Conservation (phyloP, 1,140 invertebrate species). For the Trichonephila inaurata region DNA sequence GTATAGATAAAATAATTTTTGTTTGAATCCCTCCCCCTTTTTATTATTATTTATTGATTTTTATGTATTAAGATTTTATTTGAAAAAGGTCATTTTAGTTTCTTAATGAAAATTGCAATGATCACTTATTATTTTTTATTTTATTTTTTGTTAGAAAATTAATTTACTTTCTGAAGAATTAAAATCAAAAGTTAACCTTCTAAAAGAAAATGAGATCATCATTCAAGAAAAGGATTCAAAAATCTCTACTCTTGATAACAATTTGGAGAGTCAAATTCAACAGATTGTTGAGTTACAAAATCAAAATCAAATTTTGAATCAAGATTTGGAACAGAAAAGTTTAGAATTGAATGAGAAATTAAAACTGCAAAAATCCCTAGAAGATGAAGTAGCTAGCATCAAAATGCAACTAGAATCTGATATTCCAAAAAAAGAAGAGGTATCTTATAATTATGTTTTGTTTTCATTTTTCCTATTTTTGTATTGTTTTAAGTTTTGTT, state of each 20-base stretch:
- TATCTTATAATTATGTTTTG: neutral
- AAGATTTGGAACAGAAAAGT: conserved; percentile 6
- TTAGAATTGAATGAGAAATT: conserved; percentile 46
- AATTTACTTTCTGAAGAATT: conserved; percentile 44
- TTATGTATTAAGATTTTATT: too few relatives aligned
- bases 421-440: conserved; percentile 49
- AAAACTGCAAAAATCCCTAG: conserved; percentile 5
- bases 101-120: neutral
- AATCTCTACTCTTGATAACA: conserved; percentile 4
- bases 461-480: neutral
- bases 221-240: conserved; percentile 49
- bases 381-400: conserved; percentile 30
- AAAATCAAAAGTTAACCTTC: neutral
- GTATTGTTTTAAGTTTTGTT: neutral
- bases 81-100: neutral
- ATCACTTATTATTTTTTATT: neutral
- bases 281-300: neutral
- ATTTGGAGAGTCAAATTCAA: conserved; percentile 9
- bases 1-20: too few relatives aligned
- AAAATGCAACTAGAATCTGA: conserved; percentile 32
- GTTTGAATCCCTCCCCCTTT: too few relatives aligned
- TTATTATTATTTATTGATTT: too few relatives aligned
- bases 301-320: conserved; percentile 26
- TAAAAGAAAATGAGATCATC: conserved; percentile 6
- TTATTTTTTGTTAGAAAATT: conserved; percentile 58